These are phyloP conservation scores for Drosophila eohydei DNA, from an alignment of 2,888 invertebrate genomes.

Conservation along the genomic window DNA sequence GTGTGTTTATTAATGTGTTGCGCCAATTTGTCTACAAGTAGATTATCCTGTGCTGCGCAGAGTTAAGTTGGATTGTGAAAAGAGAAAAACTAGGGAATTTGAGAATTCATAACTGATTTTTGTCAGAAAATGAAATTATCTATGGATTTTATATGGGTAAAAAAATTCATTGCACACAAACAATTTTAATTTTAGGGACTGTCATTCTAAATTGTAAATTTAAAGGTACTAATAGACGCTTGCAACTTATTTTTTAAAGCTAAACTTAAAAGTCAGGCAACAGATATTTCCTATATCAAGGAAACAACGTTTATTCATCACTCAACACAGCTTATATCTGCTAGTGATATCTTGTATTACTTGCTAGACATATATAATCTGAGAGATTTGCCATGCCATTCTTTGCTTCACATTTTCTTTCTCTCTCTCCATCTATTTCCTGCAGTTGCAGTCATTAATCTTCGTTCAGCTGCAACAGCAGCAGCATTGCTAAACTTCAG, in stretches of 20 bases:
- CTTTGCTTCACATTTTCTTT: not conserved
- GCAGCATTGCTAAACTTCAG: not conserved
- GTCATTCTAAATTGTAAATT: too few relatives aligned
- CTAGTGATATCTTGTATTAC: not conserved
- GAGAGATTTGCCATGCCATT: not conserved
- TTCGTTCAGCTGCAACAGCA: not conserved
- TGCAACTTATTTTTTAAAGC: not conserved
- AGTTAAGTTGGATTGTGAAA: too few relatives aligned
- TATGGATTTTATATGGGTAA: too few relatives aligned
- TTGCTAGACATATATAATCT: not conserved
- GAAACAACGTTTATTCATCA: not conserved
- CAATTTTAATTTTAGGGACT: too few relatives aligned
- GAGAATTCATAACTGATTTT: not conserved
- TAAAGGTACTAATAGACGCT: too few relatives aligned
- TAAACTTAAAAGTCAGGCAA: not conserved
- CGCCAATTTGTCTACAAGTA: constrained; percentile 27
- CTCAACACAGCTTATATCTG: not conserved
- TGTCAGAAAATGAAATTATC: too few relatives aligned
- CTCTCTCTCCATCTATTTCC: not conserved
- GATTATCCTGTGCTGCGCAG: not conserved
- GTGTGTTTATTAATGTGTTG: constrained; percentile 17
- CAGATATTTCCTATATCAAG: not conserved
- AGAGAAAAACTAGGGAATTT: not conserved
- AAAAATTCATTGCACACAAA: too few relatives aligned
- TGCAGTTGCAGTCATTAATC: constrained; percentile 14